These are phyloP conservation scores for Cataglyphis rosenhaueri DNA, from an alignment of 2,888 invertebrate genomes.

Conservation along the genomic window DNA sequence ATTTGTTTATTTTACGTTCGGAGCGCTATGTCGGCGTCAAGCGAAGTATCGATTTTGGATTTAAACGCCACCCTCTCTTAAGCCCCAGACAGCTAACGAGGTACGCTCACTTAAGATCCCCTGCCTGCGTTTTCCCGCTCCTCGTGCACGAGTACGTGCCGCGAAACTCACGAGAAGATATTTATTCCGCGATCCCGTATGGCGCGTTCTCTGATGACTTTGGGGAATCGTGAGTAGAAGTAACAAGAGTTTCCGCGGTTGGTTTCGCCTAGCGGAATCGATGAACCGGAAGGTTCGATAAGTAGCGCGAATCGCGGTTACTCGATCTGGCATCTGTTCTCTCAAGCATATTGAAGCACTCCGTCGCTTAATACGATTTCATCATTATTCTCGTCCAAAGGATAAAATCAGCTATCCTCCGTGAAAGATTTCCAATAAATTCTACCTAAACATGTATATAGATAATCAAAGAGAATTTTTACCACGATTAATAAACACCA, in stretches of 20 bases:
- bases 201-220: slow-evolving; percentile 70
- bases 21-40: slow-evolving; percentile 20
- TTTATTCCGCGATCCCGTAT: slow-evolving; percentile 72
- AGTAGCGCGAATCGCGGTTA: slow-evolving; percentile 61
- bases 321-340: slow-evolving; percentile 59
- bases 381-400: slow-evolving; percentile 14
- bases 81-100: slow-evolving; percentile 72
- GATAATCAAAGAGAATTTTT: background rate
- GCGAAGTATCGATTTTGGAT: slow-evolving; percentile 64
- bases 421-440: background rate
- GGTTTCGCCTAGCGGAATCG: slow-evolving; percentile 49
- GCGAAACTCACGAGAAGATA: slow-evolving; percentile 69
- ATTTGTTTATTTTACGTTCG: slow-evolving; percentile 37
- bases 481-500: background rate
- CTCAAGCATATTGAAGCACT: slow-evolving; percentile 30
- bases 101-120: slow-evolving; percentile 69
- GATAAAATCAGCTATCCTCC: background rate
- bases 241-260: slow-evolving; percentile 58
- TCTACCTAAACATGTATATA: background rate
- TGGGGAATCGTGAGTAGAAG: slow-evolving; percentile 70
- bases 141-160: slow-evolving; percentile 67
- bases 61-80: slow-evolving; percentile 67
- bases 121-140: slow-evolving; percentile 54
- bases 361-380: slow-evolving; percentile 20
- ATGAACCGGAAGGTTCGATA: slow-evolving; percentile 64